A percentile compares a stretch with the other conserved stretches of the same genome.
Conservation (phyloP, 2,113 vertebrate species). For the Nycticryphes semicollaris region DNA sequence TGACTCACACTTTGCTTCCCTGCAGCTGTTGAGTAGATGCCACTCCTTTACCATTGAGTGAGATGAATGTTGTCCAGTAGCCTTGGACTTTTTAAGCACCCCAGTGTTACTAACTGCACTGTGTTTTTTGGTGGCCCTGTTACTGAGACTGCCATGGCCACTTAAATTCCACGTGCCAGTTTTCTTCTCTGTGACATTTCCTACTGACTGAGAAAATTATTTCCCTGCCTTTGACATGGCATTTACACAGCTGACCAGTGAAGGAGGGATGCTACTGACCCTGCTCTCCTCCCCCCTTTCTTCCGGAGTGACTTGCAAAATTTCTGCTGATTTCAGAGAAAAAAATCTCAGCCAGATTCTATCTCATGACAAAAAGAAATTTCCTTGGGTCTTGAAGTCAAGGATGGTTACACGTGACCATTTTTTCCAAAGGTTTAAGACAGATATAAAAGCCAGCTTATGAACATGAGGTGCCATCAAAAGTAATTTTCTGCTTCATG, state of each 20-base stretch:
- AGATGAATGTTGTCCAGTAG: background rate
- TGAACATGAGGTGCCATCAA: background rate
- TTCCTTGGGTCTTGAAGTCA: background rate
- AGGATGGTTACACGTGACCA: background rate
- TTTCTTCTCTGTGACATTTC: background rate
- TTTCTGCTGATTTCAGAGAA: background rate
- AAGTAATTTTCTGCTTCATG: conserved; percentile 43
- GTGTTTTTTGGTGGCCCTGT: background rate
- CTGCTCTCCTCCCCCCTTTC: background rate
- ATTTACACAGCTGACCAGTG: background rate
- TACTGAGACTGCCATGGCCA: background rate
- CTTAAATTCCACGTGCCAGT: background rate
- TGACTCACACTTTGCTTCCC: background rate
- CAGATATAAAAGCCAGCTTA: background rate
- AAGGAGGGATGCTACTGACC: background rate
- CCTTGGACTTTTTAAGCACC: background rate
- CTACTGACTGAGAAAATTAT: background rate
- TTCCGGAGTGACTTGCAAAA: background rate
- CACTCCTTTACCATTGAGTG: background rate
- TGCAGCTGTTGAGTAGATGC: background rate
- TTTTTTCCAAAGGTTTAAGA: background rate
- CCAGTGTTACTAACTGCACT: background rate
- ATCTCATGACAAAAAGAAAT: background rate
- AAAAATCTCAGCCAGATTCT: background rate
- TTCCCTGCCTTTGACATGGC: background rate